phyloP scores from a whole-genome alignment of 2,797 vertebrate genomes.

The Hyperoplus immaculatus region DNA sequence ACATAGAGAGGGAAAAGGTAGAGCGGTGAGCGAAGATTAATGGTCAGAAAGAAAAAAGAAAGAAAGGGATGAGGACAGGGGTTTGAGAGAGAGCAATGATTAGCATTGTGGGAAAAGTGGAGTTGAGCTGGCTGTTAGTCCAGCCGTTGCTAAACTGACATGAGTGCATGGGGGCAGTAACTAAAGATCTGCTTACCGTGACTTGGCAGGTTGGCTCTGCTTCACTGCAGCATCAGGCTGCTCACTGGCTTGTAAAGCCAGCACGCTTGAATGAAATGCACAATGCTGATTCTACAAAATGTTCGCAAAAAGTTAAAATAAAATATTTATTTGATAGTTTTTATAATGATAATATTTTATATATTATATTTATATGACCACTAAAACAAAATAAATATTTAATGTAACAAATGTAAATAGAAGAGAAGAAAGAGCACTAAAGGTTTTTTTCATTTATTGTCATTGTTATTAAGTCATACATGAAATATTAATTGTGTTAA shows the following conservation, averaged over 20 bases:
- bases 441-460: neutral
- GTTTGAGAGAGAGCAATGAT: slow-evolving; percentile 26
- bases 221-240: slow-evolving; percentile 29
- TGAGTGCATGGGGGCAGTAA: slow-evolving; percentile 69
- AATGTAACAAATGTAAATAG: neutral
- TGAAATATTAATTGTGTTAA: neutral
- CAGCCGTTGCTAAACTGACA: slow-evolving; percentile 65
- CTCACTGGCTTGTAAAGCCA: slow-evolving; percentile 37
- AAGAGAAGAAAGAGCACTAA: neutral
- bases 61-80: neutral
- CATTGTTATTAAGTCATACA: slow-evolving; percentile 1
- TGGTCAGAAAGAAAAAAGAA: slow-evolving; percentile 22
- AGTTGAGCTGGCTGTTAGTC: slow-evolving; percentile 47
- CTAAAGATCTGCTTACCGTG: slow-evolving; percentile 83
- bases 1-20: slow-evolving; percentile 21
- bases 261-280: neutral
- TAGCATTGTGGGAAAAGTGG: slow-evolving; percentile 76
- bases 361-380: neutral
- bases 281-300: slow-evolving; percentile 2
- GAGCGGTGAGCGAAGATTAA: slow-evolving; percentile 1
- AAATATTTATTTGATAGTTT: neutral
- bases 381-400: neutral
- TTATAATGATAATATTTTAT: too few relatives aligned
- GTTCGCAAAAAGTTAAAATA: neutral
- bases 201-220: slow-evolving; percentile 64